Base-by-base conservation (phyloP, 2,888 invertebrate species). In the Aradus depressus region DNA sequence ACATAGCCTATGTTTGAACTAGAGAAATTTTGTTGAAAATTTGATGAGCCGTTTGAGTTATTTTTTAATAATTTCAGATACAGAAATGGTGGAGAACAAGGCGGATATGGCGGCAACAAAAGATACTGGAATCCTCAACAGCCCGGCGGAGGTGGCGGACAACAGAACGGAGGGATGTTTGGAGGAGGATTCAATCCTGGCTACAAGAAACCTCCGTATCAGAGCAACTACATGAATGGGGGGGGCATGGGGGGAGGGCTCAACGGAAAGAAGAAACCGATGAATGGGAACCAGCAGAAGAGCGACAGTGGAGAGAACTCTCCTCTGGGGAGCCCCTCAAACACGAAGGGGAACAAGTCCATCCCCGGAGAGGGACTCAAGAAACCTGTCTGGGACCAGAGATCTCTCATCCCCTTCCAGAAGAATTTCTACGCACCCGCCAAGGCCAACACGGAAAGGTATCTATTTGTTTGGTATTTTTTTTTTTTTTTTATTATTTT, bases 381-480 rank as follows among this genome's bases (percentile, higher is more conserved):
- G 14, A 88, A 86, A 63, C 91, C 92, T 3, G 77, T 77, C 59
- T 96, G 95, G 95, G 88, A 91, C 60, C 62, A 81, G 59, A 67
- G 70, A 37, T 73, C 75, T 56, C 71, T 96, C 58, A 80, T 82
- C 61, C 83, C 84, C 8, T 92, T 96, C 65, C 76, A 84, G 61
- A 96, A 96, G 72, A 84, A 93, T 68, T 89, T 96, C 64, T 95
- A 95, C 67, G 76, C 79, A 59, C 88, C 91, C 37, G 84, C 87
- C 66, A 76, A 77, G 41, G 79, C 82, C 68, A 79, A 81, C 31
- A 70, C 80, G 51, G 74, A 74, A 43, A 77, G 84, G 53, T 73
- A 77, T 39, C 74, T 79, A 53, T 19, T 10, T 35, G 4, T 26
- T 41, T 3, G 23, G 14, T n/a, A 5, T 35, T 39, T 21, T 12